Evolutionary conservation across 2,113 vertebrate species (phyloP).

Genomic region (Pyrgilauda ruficollis): DNA sequence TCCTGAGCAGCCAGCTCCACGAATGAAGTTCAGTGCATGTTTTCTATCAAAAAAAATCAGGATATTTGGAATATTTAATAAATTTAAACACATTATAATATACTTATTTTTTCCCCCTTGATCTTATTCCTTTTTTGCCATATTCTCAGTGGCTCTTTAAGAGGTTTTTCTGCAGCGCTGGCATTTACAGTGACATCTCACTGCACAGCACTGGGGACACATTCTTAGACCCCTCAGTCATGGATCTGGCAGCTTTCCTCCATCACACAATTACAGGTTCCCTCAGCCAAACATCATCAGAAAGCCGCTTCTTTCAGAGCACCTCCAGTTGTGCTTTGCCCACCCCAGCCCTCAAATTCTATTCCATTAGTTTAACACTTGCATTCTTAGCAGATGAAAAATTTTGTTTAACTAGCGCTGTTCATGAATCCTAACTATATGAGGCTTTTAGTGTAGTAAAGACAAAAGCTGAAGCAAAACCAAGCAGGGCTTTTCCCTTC

Average conservation of each 20-base stretch:
- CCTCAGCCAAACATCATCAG: neutral
- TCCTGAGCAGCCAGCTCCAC: neutral
- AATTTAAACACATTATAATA: neutral
- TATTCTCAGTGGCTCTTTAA: fast-evolving
- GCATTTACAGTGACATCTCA: neutral
- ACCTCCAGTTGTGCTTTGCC: neutral
- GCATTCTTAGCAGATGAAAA: neutral
- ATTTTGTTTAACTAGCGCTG: neutral
- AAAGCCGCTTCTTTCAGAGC: neutral
- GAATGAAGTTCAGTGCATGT: neutral
- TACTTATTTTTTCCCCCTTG: fast-evolving
- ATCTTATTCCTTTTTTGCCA: neutral
- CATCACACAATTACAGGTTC: neutral
- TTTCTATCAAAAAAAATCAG: neutral
- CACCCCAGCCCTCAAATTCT: neutral
- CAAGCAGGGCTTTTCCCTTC: slow-evolving; percentile 57
- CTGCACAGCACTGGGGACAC: neutral
- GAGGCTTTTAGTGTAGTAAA: slow-evolving; percentile 59
- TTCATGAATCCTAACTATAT: slow-evolving; percentile 58
- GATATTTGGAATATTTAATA: neutral
- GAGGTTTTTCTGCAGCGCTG: neutral
- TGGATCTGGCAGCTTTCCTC: neutral
- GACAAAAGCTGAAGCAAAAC: slow-evolving; percentile 61
- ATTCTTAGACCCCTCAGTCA: neutral
- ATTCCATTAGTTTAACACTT: neutral